Evolutionary conservation across 2,113 vertebrate species (phyloP).

Genomic region (Cyanocitta stelleri): DNA sequence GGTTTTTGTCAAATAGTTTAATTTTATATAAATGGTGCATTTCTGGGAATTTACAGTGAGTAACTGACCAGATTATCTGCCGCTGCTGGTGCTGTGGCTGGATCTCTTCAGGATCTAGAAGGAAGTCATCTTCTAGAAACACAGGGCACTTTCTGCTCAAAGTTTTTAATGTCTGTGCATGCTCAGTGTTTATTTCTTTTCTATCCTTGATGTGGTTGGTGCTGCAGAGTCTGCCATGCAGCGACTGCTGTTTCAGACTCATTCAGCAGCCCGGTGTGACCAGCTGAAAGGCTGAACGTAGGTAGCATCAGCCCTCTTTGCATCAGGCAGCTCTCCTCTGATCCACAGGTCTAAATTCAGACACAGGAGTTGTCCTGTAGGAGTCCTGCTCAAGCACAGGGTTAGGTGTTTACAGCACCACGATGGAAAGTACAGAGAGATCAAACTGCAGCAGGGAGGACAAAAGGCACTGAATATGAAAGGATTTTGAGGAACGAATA

Average conservation of each 20-base stretch:
- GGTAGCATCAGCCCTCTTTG: background rate
- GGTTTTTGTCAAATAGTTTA: background rate
- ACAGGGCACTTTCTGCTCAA: background rate
- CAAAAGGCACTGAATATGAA: background rate
- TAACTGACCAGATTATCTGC: background rate
- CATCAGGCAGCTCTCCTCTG: background rate
- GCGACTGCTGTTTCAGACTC: background rate
- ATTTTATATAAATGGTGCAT: background rate
- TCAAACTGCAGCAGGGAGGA: background rate
- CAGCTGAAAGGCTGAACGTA: background rate
- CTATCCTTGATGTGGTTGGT: background rate
- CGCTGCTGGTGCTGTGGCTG: background rate
- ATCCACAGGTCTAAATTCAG: background rate
- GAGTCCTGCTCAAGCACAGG: background rate
- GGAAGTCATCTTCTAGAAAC: background rate
- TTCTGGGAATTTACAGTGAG: background rate
- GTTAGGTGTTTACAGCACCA: background rate
- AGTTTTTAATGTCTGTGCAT: background rate
- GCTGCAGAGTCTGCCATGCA: background rate
- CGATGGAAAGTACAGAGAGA: background rate
- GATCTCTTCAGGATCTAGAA: background rate
- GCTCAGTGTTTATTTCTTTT: background rate
- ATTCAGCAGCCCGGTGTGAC: background rate
- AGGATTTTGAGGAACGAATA: background rate
- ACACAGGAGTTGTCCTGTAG: background rate